phyloP scores from a whole-genome alignment of 2,797 vertebrate species.

The Melanotaenia trifasciata region DNA sequence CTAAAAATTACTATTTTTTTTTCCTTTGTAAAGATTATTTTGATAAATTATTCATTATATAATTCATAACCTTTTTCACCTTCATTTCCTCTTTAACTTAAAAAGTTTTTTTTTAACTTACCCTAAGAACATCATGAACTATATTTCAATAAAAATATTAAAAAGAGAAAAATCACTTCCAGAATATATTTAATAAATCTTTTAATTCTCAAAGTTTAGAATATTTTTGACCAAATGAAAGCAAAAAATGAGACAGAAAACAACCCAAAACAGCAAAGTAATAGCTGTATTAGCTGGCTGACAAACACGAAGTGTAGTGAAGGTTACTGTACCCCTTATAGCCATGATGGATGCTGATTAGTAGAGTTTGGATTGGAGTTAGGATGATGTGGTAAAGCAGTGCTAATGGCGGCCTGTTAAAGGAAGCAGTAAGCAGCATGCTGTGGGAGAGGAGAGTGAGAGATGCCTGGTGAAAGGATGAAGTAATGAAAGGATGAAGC shows the following conservation, averaged over 20 bases:
- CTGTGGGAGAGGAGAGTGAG: constrained; percentile 83
- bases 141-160: too few species aligned
- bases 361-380: constrained; percentile 63
- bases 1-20: too few species aligned
- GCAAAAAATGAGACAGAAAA: constrained; percentile 21
- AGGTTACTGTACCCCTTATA: constrained; percentile 81
- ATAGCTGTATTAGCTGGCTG: constrained; percentile 3
- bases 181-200: too few species aligned
- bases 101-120: too few species aligned
- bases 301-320: constrained; percentile 61
- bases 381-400: constrained; percentile 78
- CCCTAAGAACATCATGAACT: too few species aligned
- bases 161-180: too few species aligned
- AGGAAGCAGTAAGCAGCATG: constrained; percentile 81
- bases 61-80: too few species aligned
- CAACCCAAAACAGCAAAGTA: constrained; percentile 11
- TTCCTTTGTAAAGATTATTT: too few species aligned
- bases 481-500: constrained; percentile 47
- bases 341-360: constrained; percentile 70
- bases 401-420: constrained; percentile 77
- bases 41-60: too few species aligned
- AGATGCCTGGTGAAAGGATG: constrained; percentile 71
- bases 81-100: too few species aligned
- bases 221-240: not conserved
- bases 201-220: not conserved